Conservation (phyloP, 2,113 vertebrate genomes). For the Lycaon pictus region DNA sequence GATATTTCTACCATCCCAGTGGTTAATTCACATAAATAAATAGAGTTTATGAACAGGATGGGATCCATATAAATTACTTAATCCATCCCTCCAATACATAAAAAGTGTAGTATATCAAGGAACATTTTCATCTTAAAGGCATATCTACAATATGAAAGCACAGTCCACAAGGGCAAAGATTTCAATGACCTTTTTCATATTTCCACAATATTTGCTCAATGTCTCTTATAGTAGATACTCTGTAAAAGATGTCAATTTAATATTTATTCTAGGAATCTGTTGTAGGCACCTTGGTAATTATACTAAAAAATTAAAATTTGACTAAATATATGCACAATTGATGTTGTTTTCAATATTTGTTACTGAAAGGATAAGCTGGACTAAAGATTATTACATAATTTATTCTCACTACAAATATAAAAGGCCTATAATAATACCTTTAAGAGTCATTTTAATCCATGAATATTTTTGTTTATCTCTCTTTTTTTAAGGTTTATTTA, state of each 20-base stretch:
- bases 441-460: background rate
- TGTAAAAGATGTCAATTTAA: background rate
- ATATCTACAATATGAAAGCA: background rate
- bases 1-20: background rate
- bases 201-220: conserved; percentile 10
- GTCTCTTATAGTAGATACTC: conserved; percentile 3
- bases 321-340: background rate
- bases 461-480: background rate
- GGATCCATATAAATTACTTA: background rate
- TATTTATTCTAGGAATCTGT: conserved; percentile 40
- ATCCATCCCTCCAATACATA: background rate
- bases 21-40: conserved; percentile 8
- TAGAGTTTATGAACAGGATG: background rate
- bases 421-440: background rate
- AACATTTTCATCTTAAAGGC: conserved; percentile 43
- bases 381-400: conserved; percentile 10
- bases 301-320: conserved; percentile 59
- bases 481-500: background rate
- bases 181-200: conserved; percentile 37
- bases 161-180: background rate
- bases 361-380: conserved; percentile 48
- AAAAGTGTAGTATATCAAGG: conserved; percentile 5
- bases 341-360: conserved; percentile 26
- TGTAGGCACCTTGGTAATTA: conserved; percentile 27
- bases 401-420: conserved; percentile 50